Percentiles rank a stretch among this genome's conserved stretches.
Conservation (phyloP, 2,888 invertebrate species). For the Luperina testacea region DNA sequence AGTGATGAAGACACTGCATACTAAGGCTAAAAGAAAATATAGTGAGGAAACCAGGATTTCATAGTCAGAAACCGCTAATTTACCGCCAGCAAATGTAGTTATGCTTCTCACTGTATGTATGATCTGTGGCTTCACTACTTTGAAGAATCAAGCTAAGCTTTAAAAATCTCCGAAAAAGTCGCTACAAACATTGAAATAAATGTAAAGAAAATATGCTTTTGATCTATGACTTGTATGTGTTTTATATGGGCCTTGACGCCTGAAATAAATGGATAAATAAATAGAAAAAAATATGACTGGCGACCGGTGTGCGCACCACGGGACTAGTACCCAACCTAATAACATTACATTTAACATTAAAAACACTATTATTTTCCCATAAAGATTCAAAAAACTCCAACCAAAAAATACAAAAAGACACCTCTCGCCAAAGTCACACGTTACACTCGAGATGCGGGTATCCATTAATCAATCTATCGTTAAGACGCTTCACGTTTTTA, state of each 20-base stretch:
- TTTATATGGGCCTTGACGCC: no score
- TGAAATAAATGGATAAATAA: no score
- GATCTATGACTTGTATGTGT: no score
- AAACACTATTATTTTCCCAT: conserved; percentile 23
- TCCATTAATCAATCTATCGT: conserved; percentile 72
- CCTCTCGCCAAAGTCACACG: conserved; percentile 63
- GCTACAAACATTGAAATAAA: not conserved
- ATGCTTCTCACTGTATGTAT: not conserved
- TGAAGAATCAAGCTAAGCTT: not conserved
- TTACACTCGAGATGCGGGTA: conserved; percentile 43
- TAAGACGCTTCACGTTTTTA: conserved; percentile 64
- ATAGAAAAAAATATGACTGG: no score
- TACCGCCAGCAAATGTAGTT: not conserved
- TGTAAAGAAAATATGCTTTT: not conserved
- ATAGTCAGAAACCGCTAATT: not conserved
- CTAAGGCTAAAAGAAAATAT: not conserved
- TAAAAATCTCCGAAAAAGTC: not conserved
- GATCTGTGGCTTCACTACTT: not conserved
- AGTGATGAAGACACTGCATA: not conserved
- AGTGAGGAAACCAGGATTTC: no score
- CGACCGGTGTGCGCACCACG: no score
- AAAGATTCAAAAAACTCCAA: conserved; percentile 26
- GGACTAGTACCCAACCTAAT: not conserved
- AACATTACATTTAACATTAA: not conserved
- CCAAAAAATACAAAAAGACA: conserved; percentile 57